Percentiles rank a stretch among this genome's conserved stretches.
phyloP scores from a whole-genome alignment of 2,797 vertebrate genomes.

The Furcifer pardalis region DNA sequence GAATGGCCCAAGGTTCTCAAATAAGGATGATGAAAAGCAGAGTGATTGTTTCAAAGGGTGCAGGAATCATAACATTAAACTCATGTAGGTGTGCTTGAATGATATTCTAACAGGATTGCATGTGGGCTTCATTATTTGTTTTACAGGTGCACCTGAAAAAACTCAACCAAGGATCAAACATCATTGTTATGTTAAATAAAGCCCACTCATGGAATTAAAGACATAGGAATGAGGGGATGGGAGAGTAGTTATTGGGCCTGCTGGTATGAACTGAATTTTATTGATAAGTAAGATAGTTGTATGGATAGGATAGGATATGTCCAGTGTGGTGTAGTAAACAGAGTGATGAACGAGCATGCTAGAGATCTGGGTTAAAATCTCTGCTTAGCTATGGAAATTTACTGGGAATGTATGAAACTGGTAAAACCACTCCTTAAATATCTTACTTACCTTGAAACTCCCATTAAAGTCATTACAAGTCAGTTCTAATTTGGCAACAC shows the following conservation, averaged over 20 bases:
- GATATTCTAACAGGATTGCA: background rate
- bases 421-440: too few relatives aligned
- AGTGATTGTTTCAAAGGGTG: background rate
- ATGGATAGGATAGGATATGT: too few relatives aligned
- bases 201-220: background rate
- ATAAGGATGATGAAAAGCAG: background rate
- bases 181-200: background rate
- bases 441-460: too few relatives aligned
- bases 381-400: too few relatives aligned
- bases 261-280: background rate
- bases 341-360: too few relatives aligned
- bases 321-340: too few relatives aligned
- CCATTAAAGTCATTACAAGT: too few relatives aligned
- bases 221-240: too few relatives aligned
- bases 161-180: background rate
- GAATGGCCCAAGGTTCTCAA: background rate
- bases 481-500: background rate
- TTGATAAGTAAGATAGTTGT: background rate
- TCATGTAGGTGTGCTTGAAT: background rate
- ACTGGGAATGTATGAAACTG: too few relatives aligned
- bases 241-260: background rate
- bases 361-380: too few relatives aligned
- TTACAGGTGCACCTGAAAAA: background rate
- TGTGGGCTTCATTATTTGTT: background rate
- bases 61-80: background rate